Conservation (phyloP, 2,113 vertebrate species). For the Taxidea taxus region DNA sequence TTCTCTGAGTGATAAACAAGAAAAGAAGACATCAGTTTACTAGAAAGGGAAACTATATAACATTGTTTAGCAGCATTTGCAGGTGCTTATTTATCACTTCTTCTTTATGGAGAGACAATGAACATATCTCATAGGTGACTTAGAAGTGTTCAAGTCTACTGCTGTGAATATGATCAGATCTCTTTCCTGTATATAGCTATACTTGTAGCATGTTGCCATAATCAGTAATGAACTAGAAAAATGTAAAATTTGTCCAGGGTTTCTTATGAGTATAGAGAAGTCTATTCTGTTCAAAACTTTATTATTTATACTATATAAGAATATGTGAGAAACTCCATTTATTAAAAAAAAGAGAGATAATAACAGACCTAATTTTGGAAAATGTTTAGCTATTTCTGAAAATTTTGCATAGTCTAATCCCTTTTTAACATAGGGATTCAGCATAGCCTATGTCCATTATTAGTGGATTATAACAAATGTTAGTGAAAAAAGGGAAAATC, state of each 20-base stretch:
- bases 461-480: background rate
- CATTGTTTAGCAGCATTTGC: background rate
- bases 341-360: background rate
- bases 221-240: background rate
- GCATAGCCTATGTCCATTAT: background rate
- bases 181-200: background rate
- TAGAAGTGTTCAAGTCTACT: background rate
- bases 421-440: background rate
- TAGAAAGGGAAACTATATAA: background rate
- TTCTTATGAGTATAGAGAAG: background rate
- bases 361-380: background rate
- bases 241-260: background rate
- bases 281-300: background rate
- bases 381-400: background rate
- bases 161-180: background rate
- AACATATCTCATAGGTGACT: background rate
- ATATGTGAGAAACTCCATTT: background rate
- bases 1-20: background rate
- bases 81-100: background rate
- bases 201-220: background rate
- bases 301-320: background rate
- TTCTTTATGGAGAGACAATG: background rate
- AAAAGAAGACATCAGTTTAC: background rate
- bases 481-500: conserved; percentile 6
- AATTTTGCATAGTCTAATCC: background rate